Percentiles rank a stretch among this genome's conserved stretches.
phyloP scores from a whole-genome alignment of 2,888 invertebrate genomes.

The Monochamus alternatus region DNA sequence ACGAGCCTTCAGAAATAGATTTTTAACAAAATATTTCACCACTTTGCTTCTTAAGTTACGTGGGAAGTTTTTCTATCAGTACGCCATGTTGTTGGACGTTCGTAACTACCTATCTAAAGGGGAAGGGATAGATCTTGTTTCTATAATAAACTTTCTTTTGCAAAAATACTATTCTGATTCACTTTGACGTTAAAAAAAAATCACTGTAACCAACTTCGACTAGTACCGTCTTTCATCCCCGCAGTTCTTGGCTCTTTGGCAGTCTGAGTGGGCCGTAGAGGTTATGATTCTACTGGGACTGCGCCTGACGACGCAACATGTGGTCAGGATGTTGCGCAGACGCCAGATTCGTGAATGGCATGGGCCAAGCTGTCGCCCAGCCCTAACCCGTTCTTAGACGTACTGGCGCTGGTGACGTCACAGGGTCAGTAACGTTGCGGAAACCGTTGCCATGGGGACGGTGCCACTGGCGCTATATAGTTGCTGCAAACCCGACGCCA shows the following conservation, averaged over 20 bases:
- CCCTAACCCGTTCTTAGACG: constrained; percentile 74
- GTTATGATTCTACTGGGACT: constrained; percentile 40
- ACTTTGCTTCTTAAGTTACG: neutral
- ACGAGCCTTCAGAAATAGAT: neutral
- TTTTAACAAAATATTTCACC: neutral
- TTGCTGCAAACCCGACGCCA: constrained; percentile 57
- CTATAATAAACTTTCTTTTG: neutral
- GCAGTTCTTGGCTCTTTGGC: constrained; percentile 17
- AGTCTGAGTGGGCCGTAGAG: constrained; percentile 33
- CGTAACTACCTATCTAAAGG: neutral
- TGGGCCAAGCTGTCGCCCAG: constrained; percentile 69
- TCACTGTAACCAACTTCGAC: constrained; percentile 5
- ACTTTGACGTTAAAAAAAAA: neutral
- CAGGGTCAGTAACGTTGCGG: constrained; percentile 68
- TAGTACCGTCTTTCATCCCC: constrained; percentile 20
- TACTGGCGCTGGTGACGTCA: constrained; percentile 68
- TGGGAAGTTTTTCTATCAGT: neutral
- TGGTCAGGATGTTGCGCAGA: constrained; percentile 51
- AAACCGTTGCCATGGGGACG: constrained; percentile 67
- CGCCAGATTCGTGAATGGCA: constrained; percentile 59
- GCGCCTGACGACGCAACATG: constrained; percentile 45
- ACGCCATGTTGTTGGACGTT: constrained; percentile 9
- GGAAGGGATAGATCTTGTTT: neutral
- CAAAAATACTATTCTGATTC: neutral
- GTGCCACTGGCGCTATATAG: constrained; percentile 61